Evolutionary conservation across 2,797 vertebrate species (phyloP).

Genomic region (Bovichtus diacanthus): DNA sequence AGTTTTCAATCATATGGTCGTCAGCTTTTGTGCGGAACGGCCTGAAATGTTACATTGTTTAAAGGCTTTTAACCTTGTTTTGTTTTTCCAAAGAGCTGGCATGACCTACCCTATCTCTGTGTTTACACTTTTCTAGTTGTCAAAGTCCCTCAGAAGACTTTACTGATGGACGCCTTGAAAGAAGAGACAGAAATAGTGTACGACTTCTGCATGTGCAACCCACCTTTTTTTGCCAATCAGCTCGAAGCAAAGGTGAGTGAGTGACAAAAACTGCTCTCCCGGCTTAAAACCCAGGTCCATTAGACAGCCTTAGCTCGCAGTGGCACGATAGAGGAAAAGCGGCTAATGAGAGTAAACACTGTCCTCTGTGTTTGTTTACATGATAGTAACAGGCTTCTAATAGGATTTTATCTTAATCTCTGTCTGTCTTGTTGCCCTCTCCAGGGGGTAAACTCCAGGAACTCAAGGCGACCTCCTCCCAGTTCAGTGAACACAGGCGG

Average conservation of each 20-base stretch:
- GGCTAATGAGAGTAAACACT: not conserved
- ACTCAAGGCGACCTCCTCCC: slow-evolving; percentile 94
- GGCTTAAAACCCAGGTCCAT: too few species aligned
- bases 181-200: slow-evolving; percentile 95
- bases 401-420: slow-evolving; percentile 71
- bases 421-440: slow-evolving; percentile 63
- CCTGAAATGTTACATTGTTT: not conserved
- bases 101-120: not conserved
- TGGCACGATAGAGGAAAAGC: too few species aligned
- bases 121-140: slow-evolving; percentile 86
- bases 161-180: slow-evolving; percentile 97
- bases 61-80: not conserved
- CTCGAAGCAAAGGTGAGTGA: slow-evolving; percentile 92
- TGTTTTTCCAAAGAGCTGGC: not conserved
- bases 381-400: slow-evolving; percentile 57
- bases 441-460: slow-evolving; percentile 98
- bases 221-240: slow-evolving; percentile 98
- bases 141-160: slow-evolving; percentile 99
- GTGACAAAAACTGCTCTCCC: too few species aligned
- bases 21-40: not conserved
- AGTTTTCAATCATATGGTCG: too few species aligned
- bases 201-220: slow-evolving; percentile 99
- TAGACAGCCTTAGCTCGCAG: too few species aligned
- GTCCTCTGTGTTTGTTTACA: slow-evolving; percentile 50
- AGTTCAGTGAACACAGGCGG: slow-evolving; percentile 98